Percentiles rank a stretch among this genome's conserved stretches.
phyloP scores from a whole-genome alignment of 2,113 vertebrate species.

The Aviceda subcristata region DNA sequence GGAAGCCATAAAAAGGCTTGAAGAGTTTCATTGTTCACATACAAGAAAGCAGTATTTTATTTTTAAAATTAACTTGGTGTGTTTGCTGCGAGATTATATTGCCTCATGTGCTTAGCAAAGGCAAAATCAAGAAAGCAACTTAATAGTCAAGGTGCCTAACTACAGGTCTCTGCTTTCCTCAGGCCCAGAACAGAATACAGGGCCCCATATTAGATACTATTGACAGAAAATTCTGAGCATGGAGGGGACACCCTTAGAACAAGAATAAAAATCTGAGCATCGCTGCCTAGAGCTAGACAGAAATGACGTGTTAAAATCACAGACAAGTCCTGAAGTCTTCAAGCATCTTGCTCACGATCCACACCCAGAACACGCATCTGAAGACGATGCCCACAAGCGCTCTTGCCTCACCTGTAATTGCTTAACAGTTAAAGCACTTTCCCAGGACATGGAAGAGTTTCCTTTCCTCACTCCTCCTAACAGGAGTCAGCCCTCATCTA shows the following conservation, averaged over 20 bases:
- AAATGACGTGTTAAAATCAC: neutral
- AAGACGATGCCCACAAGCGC: neutral
- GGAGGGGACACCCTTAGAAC: neutral
- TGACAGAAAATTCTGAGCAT: neutral
- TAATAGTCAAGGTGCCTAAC: neutral
- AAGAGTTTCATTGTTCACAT: neutral
- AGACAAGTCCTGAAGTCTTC: neutral
- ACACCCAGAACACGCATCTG: neutral
- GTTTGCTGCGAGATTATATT: neutral
- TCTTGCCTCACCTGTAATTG: constrained; percentile 13
- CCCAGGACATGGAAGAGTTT: neutral
- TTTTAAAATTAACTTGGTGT: neutral
- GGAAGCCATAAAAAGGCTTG: neutral
- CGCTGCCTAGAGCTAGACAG: neutral
- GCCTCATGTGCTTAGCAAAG: neutral
- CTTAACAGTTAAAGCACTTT: neutral
- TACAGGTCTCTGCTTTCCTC: neutral
- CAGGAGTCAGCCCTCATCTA: neutral
- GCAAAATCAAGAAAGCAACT: neutral
- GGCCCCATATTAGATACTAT: fast-evolving
- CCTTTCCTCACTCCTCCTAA: neutral
- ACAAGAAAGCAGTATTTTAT: neutral
- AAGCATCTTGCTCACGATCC: neutral
- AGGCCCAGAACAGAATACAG: neutral
- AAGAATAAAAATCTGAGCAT: neutral